Evolutionary conservation across 2,888 invertebrate species (phyloP).

Genomic region (Caenorhabditis sp.): DNA sequence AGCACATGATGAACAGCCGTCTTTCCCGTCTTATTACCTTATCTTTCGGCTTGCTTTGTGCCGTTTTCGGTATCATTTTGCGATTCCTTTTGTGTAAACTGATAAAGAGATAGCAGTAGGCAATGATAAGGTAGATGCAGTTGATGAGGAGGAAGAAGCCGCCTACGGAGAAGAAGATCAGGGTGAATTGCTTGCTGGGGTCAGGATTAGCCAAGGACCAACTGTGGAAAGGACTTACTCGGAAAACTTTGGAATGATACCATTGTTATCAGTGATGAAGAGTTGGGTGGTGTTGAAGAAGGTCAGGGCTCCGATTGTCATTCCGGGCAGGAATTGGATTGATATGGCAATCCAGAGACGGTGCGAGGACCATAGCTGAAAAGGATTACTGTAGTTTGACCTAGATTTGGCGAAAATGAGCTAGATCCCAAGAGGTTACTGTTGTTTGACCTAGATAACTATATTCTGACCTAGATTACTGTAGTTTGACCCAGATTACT

Average conservation of each 20-base stretch:
- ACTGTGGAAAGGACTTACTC: conserved; percentile 20
- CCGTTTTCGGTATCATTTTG: background rate
- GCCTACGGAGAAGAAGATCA: conserved; percentile 34
- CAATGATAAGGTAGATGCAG: conserved; percentile 41
- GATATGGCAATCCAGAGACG: conserved; percentile 34
- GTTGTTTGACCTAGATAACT: too few relatives aligned
- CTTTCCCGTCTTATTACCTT: conserved; percentile 12
- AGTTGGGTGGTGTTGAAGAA: conserved; percentile 45
- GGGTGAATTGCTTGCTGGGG: conserved; percentile 29
- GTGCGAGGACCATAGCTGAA: conserved; percentile 36
- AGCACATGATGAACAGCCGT: conserved; percentile 48
- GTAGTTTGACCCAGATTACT: too few relatives aligned
- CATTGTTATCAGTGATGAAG: conserved; percentile 19
- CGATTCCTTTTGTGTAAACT: conserved; percentile 2
- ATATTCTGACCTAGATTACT: too few relatives aligned
- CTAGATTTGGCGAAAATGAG: too few relatives aligned
- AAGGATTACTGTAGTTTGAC: background rate
- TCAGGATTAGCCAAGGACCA: too few relatives aligned
- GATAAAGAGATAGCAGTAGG: conserved; percentile 40
- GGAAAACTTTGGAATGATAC: conserved; percentile 39
- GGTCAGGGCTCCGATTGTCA: conserved; percentile 25
- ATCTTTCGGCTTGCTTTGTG: conserved; percentile 9
- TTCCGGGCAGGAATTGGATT: conserved; percentile 51
- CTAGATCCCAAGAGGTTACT: too few relatives aligned
- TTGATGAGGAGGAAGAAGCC: conserved; percentile 27